phyloP scores from a whole-genome alignment of 30 jellyfish, hydroid and myxozoan genomes.

The Chrysaora quinquecirrha region DNA sequence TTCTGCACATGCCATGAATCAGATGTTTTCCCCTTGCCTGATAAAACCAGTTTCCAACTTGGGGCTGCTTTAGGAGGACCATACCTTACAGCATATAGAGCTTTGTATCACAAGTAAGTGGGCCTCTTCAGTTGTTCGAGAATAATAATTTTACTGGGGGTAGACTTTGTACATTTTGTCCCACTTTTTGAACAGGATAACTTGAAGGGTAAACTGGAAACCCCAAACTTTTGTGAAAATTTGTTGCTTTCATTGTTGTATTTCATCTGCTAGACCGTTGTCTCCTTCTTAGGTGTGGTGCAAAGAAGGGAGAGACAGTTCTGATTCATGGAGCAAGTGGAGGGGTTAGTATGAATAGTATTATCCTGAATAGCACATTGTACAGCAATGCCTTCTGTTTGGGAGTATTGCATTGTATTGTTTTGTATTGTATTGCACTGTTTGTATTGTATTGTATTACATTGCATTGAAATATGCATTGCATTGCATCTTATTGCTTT shows the following conservation, averaged over 20 bases:
- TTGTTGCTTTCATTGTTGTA: neutral
- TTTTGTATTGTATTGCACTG: too few species aligned
- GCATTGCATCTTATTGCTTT: too few species aligned
- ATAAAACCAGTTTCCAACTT: constrained; percentile 20
- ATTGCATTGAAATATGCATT: too few species aligned
- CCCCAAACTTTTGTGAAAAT: neutral
- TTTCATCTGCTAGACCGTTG: neutral
- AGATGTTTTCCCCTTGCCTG: constrained; percentile 37
- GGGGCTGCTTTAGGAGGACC: constrained; percentile 79
- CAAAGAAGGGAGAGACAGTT: constrained; percentile 51
- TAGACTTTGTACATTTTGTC: neutral
- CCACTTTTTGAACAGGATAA: neutral
- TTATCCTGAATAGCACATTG: too few species aligned
- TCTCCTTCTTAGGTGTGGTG: constrained; percentile 23
- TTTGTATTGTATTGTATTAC: too few species aligned
- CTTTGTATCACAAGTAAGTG: constrained; percentile 51
- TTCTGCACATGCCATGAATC: constrained; percentile 35
- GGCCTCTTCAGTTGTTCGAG: neutral
- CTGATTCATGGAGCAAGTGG: constrained; percentile 82
- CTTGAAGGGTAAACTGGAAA: neutral
- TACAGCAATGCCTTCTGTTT: too few species aligned
- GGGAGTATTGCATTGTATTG: too few species aligned
- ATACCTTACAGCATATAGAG: constrained; percentile 73
- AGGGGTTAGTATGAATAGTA: constrained; percentile 69
- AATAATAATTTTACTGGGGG: neutral